Percentiles rank a stretch among this genome's conserved stretches.
Conservation (phyloP, 2,888 invertebrate species). For the Bimastos eiseni region DNA sequence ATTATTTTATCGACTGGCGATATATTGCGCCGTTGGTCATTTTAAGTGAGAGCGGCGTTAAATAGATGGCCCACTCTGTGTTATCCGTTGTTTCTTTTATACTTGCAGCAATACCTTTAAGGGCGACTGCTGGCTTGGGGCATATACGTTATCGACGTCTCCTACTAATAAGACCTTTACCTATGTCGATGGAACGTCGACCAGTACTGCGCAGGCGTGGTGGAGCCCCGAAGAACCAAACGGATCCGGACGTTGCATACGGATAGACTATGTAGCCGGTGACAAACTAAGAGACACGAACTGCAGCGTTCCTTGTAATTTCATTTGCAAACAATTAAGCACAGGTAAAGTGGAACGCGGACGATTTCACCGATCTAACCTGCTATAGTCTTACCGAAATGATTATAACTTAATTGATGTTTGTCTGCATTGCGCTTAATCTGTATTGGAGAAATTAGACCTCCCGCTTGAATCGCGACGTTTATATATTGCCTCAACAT, state of each 20-base stretch:
- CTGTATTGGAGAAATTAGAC: neutral
- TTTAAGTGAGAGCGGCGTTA: no score
- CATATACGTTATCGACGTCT: neutral
- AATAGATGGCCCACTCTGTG: neutral
- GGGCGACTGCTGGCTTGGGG: neutral
- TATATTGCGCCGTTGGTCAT: no score
- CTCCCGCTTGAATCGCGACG: neutral
- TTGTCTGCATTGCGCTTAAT: neutral
- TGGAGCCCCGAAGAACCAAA: neutral
- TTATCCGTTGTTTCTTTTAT: neutral
- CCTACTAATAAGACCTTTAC: neutral
- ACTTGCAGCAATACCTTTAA: conserved; percentile 1
- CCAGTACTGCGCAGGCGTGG: neutral
- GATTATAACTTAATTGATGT: no score
- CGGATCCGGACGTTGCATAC: neutral
- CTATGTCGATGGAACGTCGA: neutral
- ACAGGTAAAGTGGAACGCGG: neutral
- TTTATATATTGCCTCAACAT: neutral
- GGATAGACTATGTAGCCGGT: neutral
- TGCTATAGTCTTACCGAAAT: neutral
- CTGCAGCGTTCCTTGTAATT: neutral
- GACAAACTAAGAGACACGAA: neutral
- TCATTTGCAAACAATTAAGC: neutral
- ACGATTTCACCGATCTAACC: neutral
- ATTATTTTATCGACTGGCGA: no score